These are phyloP conservation scores for Omphaloscelis lunosa DNA, from an alignment of 2,888 invertebrate species.

Conservation along the genomic window DNA sequence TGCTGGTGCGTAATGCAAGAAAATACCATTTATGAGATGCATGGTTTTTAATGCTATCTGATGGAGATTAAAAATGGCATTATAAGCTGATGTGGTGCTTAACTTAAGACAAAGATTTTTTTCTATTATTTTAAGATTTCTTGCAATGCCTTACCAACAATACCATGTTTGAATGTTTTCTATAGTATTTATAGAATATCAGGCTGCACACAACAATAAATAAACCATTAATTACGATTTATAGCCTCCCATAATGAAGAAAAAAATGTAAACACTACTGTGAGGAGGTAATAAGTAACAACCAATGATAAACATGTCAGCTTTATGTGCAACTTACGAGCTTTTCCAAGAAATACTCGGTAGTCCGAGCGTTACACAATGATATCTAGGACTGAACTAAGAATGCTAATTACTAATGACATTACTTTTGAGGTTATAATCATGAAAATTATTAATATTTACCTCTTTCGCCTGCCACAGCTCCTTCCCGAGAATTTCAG, in stretches of 20 bases:
- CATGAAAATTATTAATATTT: slow-evolving; percentile 63
- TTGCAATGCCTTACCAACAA: no score
- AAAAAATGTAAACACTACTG: slow-evolving; percentile 57
- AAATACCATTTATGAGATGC: background rate
- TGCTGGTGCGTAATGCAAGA: background rate
- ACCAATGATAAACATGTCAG: slow-evolving; percentile 34
- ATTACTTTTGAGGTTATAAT: slow-evolving; percentile 85
- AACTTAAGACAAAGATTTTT: background rate
- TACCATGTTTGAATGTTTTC: background rate
- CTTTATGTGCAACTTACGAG: slow-evolving; percentile 36
- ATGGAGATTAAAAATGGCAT: background rate
- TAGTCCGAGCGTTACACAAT: slow-evolving; percentile 79
- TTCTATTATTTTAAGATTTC: background rate
- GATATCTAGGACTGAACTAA: slow-evolving; percentile 72
- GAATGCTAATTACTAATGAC: slow-evolving; percentile 83
- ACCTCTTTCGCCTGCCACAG: slow-evolving; percentile 88
- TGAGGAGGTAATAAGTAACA: slow-evolving; percentile 30
- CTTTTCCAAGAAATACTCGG: slow-evolving; percentile 37
- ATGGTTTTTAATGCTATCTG: background rate
- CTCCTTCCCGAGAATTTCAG: slow-evolving; percentile 83
- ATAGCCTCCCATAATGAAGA: background rate
- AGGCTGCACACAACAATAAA: background rate
- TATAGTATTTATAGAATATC: background rate
- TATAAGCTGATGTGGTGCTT: background rate
- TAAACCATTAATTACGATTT: background rate